Base-by-base conservation (phyloP, 2,113 vertebrate species). In the Morone saxatilis region DNA sequence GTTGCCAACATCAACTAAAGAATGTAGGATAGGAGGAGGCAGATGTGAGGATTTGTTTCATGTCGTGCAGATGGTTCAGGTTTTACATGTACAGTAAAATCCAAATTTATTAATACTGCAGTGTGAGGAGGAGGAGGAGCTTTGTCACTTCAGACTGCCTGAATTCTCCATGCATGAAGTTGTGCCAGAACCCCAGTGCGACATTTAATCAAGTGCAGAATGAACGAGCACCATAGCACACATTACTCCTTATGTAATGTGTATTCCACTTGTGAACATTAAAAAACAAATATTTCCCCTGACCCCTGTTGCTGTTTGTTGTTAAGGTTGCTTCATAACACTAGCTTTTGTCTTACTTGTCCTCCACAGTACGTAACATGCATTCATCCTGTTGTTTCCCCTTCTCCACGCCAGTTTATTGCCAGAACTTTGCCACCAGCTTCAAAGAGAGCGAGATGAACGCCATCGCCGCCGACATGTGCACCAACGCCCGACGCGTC, bases 361-460 rank as follows among this genome's bases (percentile, higher is more conserved):
- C 13, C 38, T 11, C 6, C 31, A 25, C 56, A 47, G 16, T 51
- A 43, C 3, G 31, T 36, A 6, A 43, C 2, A 2, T 70, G 6
- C 3, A 53, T 4, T 53, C 31, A 40, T 16, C 22, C 17, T 22
- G 36, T 10, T 22, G 66, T n/a, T 13, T 13, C 47, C 31, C 22
- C 56, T 47, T 60, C 31, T 36, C 14, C 25, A 0, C 25, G 3
- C 10, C 94, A 98, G 97, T 97, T 95, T 98, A 98, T 96, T 98
- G 97, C 95, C 98, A 99, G 97, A 99, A 98, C 92, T 99, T 98
- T 22, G 97, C 97, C 65, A 98, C 97, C 36, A 98, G 97, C 95
- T 99, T 98, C 96, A 98, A 98, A 92, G 98, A 99, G 94, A 99
- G 98, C 1, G 98, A 99, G 94, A 99, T 99, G 98, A 99, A 99